Evolutionary conservation across 2,888 invertebrate genomes (phyloP).

Genomic region (Drosophila kambysellisi): DNA sequence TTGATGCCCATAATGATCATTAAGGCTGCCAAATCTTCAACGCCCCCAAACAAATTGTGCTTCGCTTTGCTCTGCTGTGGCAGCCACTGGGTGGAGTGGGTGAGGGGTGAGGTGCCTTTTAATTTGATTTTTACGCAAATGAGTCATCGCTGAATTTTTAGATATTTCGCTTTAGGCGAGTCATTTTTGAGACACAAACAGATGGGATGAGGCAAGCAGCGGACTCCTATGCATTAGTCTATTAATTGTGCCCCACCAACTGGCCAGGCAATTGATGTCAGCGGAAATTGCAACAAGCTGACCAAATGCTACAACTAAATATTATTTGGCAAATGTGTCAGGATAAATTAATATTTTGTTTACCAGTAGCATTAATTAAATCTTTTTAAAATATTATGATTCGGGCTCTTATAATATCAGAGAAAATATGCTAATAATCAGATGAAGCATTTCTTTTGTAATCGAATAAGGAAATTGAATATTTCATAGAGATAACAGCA

Average conservation of each 20-base stretch:
- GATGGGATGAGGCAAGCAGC: constrained; percentile 50
- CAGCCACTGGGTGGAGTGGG: neutral
- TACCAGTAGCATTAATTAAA: neutral
- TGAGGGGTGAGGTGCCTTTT: constrained; percentile 24
- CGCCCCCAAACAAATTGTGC: constrained; percentile 39
- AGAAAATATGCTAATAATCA: neutral
- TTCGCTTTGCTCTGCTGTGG: constrained; percentile 16
- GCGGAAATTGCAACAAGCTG: constrained; percentile 58
- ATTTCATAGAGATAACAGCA: neutral
- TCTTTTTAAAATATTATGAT: neutral
- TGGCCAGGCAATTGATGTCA: constrained; percentile 66
- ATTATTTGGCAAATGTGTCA: constrained; percentile 34
- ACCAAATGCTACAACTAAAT: constrained; percentile 17
- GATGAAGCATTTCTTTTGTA: neutral
- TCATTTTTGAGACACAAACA: constrained; percentile 58
- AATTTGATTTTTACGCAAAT: constrained; percentile 65
- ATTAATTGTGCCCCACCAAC: constrained; percentile 48
- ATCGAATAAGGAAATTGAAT: neutral
- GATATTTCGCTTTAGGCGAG: constrained; percentile 51
- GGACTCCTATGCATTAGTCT: constrained; percentile 35
- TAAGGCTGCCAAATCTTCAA: constrained; percentile 43
- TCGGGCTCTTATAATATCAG: neutral
- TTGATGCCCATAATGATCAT: constrained; percentile 14
- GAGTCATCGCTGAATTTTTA: constrained; percentile 75
- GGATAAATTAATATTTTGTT: constrained; percentile 16